Evolutionary conservation across 2,888 invertebrate genomes (phyloP), one percentile per base, ranked within the genome.

Genomic region (Lithophane semibrunnea): DNA sequence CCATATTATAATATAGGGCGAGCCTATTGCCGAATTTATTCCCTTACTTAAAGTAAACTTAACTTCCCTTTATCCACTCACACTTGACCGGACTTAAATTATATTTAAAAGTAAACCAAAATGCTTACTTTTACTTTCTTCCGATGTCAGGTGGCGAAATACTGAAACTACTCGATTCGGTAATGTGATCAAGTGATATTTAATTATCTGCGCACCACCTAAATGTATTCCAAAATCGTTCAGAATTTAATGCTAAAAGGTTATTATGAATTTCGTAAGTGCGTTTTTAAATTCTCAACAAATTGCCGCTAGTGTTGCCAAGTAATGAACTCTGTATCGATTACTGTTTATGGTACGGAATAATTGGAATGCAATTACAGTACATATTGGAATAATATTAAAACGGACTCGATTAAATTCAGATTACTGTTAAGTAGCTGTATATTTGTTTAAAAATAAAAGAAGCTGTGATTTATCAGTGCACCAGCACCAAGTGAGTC

Each of bases 51-150:
- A 52, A 52, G 21, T 9, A 52, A 47, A 52, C 49, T 52, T 52
- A 52, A 21, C 52, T 52, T 52, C 21, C 52, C 52, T 52, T 52
- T 52, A 52, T 29, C 54, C 0, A 68, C 58, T 65, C 58, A 37
- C 73, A 47, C 78, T 73, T 82, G 82, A 73, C 86, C 86, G 83
- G 79, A 82, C 54, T 77, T 75, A 65, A 71, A 65, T 67, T 63
- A 12, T 71, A 71, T 66, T 73, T 52, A 73, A 63, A 82, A 78
- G 74, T 83, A 42, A 77, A 70, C 82, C 78, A 64, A 79, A 78
- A 77, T 47, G 16, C 56, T 24, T 52, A 75, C 73, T 79, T 86
- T 86, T 86, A 86, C 87, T 84, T 84, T 86, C 68, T 87, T 82
- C 60, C 44, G 70, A 65, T 71, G n/a, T 21, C n/a, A 49, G 16